Conservation (phyloP, 2,113 vertebrate genomes). For the Spea multiplicata region DNA sequence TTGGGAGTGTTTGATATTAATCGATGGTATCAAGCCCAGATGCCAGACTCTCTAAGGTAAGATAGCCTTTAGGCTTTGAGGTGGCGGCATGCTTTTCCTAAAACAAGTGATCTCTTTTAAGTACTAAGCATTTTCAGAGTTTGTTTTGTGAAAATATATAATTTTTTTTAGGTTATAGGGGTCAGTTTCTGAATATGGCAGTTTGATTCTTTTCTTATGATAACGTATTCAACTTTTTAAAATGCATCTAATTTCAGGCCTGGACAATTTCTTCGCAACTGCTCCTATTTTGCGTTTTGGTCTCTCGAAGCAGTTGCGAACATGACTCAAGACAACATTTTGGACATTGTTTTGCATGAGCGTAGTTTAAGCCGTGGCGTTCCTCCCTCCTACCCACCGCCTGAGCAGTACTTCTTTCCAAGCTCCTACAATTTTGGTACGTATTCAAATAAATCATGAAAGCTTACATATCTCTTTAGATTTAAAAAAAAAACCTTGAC, state of each 20-base stretch:
- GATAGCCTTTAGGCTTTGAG: neutral
- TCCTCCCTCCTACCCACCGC: conserved; percentile 80
- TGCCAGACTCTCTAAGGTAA: conserved; percentile 95
- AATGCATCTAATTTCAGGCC: conserved; percentile 62
- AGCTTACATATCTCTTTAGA: neutral
- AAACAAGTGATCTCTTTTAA: too few relatives aligned
- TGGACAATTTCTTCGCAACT: conserved; percentile 85
- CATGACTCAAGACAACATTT: conserved; percentile 68
- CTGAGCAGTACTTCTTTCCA: conserved; percentile 91
- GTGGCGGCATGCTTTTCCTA: too few relatives aligned
- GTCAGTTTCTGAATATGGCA: too few relatives aligned
- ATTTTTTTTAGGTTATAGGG: too few relatives aligned
- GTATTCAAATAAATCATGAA: conserved; percentile 50
- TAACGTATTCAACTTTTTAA: too few relatives aligned
- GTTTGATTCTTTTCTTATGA: too few relatives aligned
- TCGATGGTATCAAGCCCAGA: conserved; percentile 96
- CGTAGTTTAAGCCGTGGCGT: conserved; percentile 82
- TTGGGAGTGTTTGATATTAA: conserved; percentile 94
- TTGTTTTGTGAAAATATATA: too few relatives aligned
- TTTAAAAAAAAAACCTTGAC: neutral
- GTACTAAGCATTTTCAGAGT: too few relatives aligned
- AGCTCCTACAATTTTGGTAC: conserved; percentile 91
- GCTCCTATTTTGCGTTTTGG: conserved; percentile 92
- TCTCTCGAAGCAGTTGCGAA: conserved; percentile 80
- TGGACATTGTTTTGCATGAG: conserved; percentile 85